phyloP scores from a whole-genome alignment of 2,113 vertebrate species.

The Panthera leo region DNA sequence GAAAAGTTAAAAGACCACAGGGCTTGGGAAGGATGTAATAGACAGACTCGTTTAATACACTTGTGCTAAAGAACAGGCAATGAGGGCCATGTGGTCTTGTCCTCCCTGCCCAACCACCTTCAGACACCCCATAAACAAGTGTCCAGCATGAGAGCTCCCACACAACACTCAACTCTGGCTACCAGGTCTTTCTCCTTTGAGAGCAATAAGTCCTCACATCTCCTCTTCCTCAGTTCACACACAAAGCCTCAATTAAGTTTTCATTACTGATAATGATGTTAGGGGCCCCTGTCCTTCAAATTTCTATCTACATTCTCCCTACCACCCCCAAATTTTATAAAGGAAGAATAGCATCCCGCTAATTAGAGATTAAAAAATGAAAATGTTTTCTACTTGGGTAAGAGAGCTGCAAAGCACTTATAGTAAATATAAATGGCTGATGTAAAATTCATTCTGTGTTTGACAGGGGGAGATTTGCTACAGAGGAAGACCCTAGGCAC shows the following conservation, averaged over 20 bases:
- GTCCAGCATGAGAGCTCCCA: not conserved
- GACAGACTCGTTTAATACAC: not conserved
- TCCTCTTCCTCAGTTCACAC: not conserved
- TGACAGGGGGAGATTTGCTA: not conserved
- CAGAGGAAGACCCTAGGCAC: not conserved
- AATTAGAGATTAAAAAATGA: not conserved
- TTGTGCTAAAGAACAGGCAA: not conserved
- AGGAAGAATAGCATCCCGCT: not conserved
- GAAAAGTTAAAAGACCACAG: not conserved
- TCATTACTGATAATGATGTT: not conserved
- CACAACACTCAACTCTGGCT: no score
- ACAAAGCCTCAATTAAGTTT: slow-evolving; percentile 3
- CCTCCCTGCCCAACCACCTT: not conserved
- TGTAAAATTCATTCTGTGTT: not conserved
- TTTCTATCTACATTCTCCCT: not conserved
- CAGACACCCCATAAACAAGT: not conserved
- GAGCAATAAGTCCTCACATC: not conserved
- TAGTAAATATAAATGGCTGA: not conserved
- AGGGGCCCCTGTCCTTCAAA: not conserved
- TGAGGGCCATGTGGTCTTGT: not conserved
- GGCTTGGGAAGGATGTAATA: not conserved
- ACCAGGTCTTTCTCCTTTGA: not conserved
- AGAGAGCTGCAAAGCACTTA: not conserved
- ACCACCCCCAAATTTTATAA: not conserved
- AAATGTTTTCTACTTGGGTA: slow-evolving; percentile 29